A percentile compares a stretch with the other conserved stretches of the same genome.
These are phyloP conservation scores for Gari tellinella DNA, from an alignment of 2,888 invertebrate genomes.

Conservation along the genomic window DNA sequence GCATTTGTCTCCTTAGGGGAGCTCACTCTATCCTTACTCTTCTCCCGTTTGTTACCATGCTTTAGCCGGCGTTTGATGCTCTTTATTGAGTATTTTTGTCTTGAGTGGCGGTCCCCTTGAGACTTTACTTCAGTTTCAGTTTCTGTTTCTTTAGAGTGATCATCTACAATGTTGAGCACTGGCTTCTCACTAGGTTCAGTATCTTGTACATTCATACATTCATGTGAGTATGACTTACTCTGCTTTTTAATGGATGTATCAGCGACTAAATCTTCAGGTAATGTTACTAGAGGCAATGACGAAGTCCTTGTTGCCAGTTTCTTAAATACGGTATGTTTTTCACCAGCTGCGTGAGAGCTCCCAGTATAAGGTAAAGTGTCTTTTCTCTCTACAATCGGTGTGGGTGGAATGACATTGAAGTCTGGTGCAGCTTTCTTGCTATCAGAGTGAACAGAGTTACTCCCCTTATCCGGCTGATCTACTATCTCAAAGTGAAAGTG, in stretches of 20 bases:
- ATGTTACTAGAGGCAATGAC: constrained; percentile 41
- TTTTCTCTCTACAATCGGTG: no score
- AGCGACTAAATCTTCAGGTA: constrained; percentile 20
- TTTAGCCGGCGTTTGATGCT: constrained; percentile 60
- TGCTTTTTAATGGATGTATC: constrained; percentile 5
- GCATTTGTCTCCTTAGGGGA: no score
- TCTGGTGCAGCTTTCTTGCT: no score
- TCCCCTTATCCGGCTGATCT: neutral
- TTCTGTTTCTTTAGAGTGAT: no score
- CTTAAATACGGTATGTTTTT: neutral
- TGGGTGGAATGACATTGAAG: no score
- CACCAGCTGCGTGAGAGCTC: no score
- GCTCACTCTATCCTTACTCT: constrained; percentile 12
- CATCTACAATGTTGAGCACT: no score
- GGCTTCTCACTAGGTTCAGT: no score
- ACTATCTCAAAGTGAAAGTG: constrained; percentile 3
- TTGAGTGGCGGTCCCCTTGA: constrained; percentile 22
- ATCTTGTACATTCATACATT: no score
- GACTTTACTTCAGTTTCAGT: constrained; percentile 24
- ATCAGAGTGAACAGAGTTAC: neutral
- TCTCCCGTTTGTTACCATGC: constrained; percentile 37
- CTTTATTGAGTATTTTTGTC: constrained; percentile 55
- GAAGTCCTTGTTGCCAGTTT: constrained; percentile 34
- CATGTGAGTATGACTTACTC: constrained; percentile 18
- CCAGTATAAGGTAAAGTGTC: no score